Evolutionary conservation across 2,888 invertebrate species (phyloP), one percentile per base, ranked within the genome.

Genomic region (Julus scandinavius): DNA sequence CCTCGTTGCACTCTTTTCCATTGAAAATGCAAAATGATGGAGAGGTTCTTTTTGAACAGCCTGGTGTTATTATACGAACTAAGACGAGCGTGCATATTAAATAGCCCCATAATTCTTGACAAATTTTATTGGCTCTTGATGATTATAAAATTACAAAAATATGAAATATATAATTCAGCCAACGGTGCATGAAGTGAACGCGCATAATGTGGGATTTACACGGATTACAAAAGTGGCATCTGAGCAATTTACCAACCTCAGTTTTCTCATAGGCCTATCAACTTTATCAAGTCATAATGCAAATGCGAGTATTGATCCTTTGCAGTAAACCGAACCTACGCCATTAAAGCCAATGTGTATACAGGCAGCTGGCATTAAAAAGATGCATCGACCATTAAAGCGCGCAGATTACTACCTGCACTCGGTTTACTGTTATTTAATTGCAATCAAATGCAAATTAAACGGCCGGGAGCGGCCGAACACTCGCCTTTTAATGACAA

Each of bases 391-490:
- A 20, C 80, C 80, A 80, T 80, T 80, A 80, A 80, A 80, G 80
- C 80, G 80, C 80, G 38, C 80, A 80, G 80, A 80, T 80, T 80
- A 80, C 80, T 80, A 80, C 80, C 80, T 80, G 80, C 80, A 80
- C 80, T 80, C 7, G 38, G 11, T 80, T 80, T 80, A 80, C 20
- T 80, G 38, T 13, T 38, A 80, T 80, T 80, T 80, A 80, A 80
- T 80, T 80, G 80, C 80, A 38, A 80, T 80, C 80, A 80, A 80
- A 80, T 80, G 80, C 80, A 80, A 80, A 80, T 80, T 80, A 80
- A 80, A 80, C 80, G 80, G 80, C 80, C 38, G 29, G 9, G 38
- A 38, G 80, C 80, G 80, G 80, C 29, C 80, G 29, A 13, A 38
- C 80, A 29, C 80, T 1, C 80, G 80, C 13, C 80, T 80, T 80